phyloP scores from a whole-genome alignment of 1,140 invertebrate species.

The Drosophila bifasciata region DNA sequence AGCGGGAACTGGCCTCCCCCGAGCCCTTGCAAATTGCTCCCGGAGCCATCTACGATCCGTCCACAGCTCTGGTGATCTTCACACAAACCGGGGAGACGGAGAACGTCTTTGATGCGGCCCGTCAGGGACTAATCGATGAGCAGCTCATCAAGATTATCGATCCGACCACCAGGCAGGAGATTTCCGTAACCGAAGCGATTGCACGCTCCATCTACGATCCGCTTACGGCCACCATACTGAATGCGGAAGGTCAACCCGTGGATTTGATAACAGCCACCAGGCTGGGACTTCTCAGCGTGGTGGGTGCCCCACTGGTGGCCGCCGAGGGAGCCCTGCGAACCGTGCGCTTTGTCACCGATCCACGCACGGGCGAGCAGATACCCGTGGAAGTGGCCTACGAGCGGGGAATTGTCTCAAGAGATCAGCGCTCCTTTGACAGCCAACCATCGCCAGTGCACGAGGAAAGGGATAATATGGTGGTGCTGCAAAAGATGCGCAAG shows the following conservation, averaged over 20 bases:
- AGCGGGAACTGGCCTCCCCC: constrained; percentile 85
- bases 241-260: constrained; percentile 87
- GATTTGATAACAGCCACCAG: constrained; percentile 90
- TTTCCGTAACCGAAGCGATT: constrained; percentile 91
- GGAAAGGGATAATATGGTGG: constrained; percentile 88
- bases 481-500: constrained; percentile 91
- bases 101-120: constrained; percentile 89
- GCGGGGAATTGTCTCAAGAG: constrained; percentile 88
- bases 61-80: constrained; percentile 89
- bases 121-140: constrained; percentile 87
- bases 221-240: constrained; percentile 89
- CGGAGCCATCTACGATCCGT: constrained; percentile 90
- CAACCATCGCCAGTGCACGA: constrained; percentile 86
- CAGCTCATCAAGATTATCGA: constrained; percentile 91
- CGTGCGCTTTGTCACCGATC: constrained; percentile 89
- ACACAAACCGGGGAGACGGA: constrained; percentile 89
- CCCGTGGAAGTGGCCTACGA: constrained; percentile 92
- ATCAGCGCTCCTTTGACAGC: constrained; percentile 86
- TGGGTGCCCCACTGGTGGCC: constrained; percentile 89
- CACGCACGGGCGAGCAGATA: constrained; percentile 90
- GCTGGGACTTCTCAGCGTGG: constrained; percentile 88
- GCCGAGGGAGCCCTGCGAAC: constrained; percentile 85
- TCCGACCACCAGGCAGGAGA: constrained; percentile 88
- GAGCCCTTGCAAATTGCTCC: constrained; percentile 89
- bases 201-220: constrained; percentile 90